Percentiles rank a stretch among this genome's conserved stretches.
Evolutionary conservation across 1,140 invertebrate genomes (phyloP).

Genomic region (Helicoverpa armigera): DNA sequence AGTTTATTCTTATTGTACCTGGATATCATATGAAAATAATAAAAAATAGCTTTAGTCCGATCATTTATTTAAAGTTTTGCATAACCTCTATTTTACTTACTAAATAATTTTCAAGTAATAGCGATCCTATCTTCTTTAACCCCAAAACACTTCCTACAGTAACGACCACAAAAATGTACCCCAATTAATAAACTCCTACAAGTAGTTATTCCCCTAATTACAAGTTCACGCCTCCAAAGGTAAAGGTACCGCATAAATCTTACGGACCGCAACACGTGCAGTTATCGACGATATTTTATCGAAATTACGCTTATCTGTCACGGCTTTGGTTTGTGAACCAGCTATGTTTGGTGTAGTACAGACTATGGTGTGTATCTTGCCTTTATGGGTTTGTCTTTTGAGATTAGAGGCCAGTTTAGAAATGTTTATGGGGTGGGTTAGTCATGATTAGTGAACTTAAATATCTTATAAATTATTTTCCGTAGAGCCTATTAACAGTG

Average conservation of each 20-base stretch:
- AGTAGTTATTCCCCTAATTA: conserved; percentile 9
- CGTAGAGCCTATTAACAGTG: too few relatives aligned
- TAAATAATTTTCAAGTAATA: background rate
- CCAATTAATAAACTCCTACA: background rate
- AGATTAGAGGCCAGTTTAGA: background rate
- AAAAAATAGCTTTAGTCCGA: background rate
- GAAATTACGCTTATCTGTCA: conserved; percentile 36
- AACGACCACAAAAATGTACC: background rate
- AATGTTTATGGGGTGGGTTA: too few relatives aligned
- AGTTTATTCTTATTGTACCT: too few relatives aligned
- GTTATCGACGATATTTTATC: conserved; percentile 29
- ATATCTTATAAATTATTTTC: too few relatives aligned
- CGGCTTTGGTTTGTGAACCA: background rate
- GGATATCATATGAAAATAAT: too few relatives aligned
- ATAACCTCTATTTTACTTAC: too few relatives aligned
- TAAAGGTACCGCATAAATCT: conserved; percentile 16
- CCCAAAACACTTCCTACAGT: background rate
- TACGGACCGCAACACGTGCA: background rate
- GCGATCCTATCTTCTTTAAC: background rate
- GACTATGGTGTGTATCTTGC: background rate
- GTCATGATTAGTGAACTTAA: too few relatives aligned
- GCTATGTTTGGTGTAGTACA: background rate
- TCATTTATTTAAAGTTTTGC: background rate
- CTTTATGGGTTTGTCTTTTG: background rate
- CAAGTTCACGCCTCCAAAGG: background rate